These are phyloP conservation scores for Sandelia bainsii DNA, from an alignment of 2,797 vertebrate species.

Conservation along the genomic window DNA sequence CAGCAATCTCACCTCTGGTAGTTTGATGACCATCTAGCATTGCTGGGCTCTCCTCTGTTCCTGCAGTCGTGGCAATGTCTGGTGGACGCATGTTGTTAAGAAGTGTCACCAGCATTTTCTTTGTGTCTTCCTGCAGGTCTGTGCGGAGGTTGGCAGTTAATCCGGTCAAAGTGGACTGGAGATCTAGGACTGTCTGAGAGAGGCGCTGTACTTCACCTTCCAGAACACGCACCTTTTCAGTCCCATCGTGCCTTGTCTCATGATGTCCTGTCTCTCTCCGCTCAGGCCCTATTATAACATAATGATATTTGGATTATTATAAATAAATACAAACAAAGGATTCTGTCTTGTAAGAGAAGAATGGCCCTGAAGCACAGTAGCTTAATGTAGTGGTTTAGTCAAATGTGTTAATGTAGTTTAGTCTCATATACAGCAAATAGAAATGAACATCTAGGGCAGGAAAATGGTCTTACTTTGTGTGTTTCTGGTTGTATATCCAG, in stretches of 20 bases:
- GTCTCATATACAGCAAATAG: not conserved
- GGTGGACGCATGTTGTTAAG: conserved; percentile 86
- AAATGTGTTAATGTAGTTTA: not conserved
- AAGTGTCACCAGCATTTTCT: conserved; percentile 88
- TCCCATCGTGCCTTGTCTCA: conserved; percentile 66
- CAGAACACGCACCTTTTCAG: conserved; percentile 89
- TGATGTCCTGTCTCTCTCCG: conserved; percentile 77
- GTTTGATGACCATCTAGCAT: conserved; percentile 84
- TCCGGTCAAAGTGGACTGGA: conserved; percentile 90
- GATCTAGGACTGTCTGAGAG: conserved; percentile 91
- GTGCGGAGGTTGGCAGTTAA: conserved; percentile 88
- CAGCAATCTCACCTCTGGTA: conserved; percentile 67
- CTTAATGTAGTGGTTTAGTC: not conserved
- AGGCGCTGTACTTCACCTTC: conserved; percentile 94
- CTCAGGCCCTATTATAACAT: conserved; percentile 74
- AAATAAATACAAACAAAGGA: not conserved
- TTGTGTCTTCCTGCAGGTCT: conserved; percentile 90
- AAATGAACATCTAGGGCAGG: not conserved
- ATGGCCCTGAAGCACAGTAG: not conserved
- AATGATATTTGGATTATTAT: not conserved
- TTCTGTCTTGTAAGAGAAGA: not conserved
- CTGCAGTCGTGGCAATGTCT: conserved; percentile 69
- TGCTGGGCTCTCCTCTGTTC: conserved; percentile 80
- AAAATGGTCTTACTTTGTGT: conserved; percentile 76
- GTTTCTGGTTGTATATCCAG: conserved; percentile 70